These are phyloP conservation scores for Nasonia oneida DNA, from an alignment of 2,888 invertebrate species.

Conservation along the genomic window DNA sequence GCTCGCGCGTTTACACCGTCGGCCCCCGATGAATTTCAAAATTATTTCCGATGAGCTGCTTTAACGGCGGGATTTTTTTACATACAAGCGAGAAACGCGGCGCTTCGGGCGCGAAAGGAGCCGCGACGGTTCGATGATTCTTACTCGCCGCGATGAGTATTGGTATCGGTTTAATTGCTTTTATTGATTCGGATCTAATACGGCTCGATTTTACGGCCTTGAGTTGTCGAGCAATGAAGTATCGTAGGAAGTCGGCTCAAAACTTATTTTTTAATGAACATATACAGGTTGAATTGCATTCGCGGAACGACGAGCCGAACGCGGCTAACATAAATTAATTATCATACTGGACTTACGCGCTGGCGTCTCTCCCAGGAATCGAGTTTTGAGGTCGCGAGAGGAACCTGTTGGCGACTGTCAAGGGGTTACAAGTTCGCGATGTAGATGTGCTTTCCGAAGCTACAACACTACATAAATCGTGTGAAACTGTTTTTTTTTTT, in stretches of 20 bases:
- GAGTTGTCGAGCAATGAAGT: not conserved
- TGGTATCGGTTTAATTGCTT: slow-evolving; percentile 4
- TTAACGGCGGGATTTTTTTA: not conserved
- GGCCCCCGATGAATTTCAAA: slow-evolving; percentile 6
- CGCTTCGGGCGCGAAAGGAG: not conserved
- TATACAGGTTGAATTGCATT: not conserved
- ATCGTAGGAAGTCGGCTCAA: not conserved
- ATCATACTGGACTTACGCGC: slow-evolving; percentile 16
- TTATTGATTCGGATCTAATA: slow-evolving; percentile 3
- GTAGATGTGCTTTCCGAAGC: not conserved
- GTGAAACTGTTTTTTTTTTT: not conserved
- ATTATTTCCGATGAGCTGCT: slow-evolving; percentile 21
- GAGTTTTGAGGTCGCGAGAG: slow-evolving; percentile 9
- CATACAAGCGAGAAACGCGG: not conserved
- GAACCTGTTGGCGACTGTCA: slow-evolving; percentile 9
- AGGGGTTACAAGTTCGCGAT: not conserved
- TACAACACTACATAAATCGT: not conserved
- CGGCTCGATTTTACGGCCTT: too few species aligned
- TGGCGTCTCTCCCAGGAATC: not conserved
- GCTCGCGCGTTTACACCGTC: not conserved
- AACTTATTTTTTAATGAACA: not conserved
- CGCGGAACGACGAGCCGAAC: not conserved
- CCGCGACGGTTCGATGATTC: not conserved
- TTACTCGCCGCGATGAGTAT: not conserved
- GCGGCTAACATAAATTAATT: not conserved